Evolutionary conservation across 2,113 vertebrate species (phyloP), one percentile per base, ranked within the genome.

Genomic region (Symphodus melops): DNA sequence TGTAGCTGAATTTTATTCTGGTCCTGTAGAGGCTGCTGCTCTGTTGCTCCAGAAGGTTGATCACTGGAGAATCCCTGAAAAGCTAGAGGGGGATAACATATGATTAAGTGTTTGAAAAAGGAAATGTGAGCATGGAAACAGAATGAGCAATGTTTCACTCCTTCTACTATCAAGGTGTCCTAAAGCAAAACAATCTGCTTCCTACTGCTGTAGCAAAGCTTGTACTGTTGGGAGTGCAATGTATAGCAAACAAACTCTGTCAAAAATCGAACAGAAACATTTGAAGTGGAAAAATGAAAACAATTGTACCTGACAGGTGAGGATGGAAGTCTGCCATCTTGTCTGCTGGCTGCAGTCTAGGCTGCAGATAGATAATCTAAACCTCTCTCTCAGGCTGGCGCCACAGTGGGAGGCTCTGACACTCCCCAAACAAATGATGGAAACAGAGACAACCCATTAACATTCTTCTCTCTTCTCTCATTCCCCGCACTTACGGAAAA

Each of bases 111-210:
- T 83, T 84, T 69, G 67, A 36, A 54, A 67, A 61, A 68, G 65
- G 48, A 70, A 75, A 23, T 76, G 39, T 13, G 53, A 73, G 62
- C 7, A 13, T 48, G 46, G 17, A 48, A 73, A 60, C 7, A 1
- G 61, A 73, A 79, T 68, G 65, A 87, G 23, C 77, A 79, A 82
- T 72, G 54, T 54, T 25, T 75, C 48, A 2, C 48, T 79, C 72
- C 57, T 85, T 70, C 75, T 77, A 63, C 81, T 79, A 79, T 66
- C 63, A 81, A 81, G 48, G 77, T 87, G 69, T 69, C 83, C 81
- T 83, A 62, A 60, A 78, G 88, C 72, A 70, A 86, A 58, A 67
- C 64, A 81, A 72, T 82, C 79, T 76, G 71, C 69, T 46, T 48
- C 71, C 13, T 16, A 72, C 79, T 60, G 61, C 51, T 61, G 44